A percentile compares a stretch with the other conserved stretches of the same genome.
These are phyloP conservation scores for Centroberyx gerrardi DNA, from an alignment of 2,797 vertebrate species.

Conservation along the genomic window DNA sequence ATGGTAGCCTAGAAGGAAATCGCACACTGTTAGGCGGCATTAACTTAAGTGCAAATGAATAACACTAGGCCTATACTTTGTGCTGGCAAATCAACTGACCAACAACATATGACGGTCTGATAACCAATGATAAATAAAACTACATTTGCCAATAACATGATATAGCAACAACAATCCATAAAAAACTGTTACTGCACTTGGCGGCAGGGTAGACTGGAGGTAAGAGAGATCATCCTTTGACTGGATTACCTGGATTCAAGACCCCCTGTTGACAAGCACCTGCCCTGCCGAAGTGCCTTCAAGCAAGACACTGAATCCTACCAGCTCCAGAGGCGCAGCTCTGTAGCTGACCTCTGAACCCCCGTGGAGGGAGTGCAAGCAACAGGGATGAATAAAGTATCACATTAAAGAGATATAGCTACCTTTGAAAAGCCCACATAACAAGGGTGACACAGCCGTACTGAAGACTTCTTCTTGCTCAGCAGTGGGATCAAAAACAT, in stretches of 20 bases:
- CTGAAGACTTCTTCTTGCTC: slow-evolving; percentile 97
- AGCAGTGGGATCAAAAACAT: slow-evolving; percentile 91
- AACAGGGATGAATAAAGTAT: neutral
- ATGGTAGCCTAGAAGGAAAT: slow-evolving; percentile 90
- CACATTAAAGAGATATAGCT: slow-evolving; percentile 3
- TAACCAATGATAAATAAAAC: too few relatives aligned
- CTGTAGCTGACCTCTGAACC: too few relatives aligned
- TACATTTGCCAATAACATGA: too few relatives aligned
- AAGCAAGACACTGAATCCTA: too few relatives aligned
- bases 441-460: slow-evolving; percentile 87
- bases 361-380: neutral
- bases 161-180: too few relatives aligned
- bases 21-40: neutral
- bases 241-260: too few relatives aligned
- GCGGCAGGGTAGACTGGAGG: too few relatives aligned
- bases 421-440: slow-evolving; percentile 95
- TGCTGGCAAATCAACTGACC: neutral
- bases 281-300: too few relatives aligned
- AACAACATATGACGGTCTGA: neutral
- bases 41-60: neutral
- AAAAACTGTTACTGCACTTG: too few relatives aligned
- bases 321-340: too few relatives aligned
- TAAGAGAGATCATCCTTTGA: too few relatives aligned
- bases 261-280: too few relatives aligned
- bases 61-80: neutral